Evolutionary conservation across 2,888 invertebrate species (phyloP), one percentile per base, ranked within the genome.

Genomic region (Drosophila leonis): DNA sequence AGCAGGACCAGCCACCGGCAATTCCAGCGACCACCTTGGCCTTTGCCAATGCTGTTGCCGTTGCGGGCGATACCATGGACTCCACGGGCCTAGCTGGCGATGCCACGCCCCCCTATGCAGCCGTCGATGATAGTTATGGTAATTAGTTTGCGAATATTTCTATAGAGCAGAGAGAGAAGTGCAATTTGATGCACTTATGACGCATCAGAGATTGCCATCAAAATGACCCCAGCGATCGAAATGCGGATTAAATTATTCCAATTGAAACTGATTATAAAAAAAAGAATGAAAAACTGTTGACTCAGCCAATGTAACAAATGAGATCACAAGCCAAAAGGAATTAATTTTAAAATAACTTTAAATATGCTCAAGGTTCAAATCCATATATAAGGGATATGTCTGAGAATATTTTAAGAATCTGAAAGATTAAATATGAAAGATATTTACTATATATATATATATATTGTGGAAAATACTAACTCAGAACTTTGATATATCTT

Each of bases 101-200:
- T 79, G 90, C 88, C 65, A 88, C 90, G 51, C 91, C 91, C 24
- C 91, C 91, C 10, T 91, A 91, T 76, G 91, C 90, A 18, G 91
- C 91, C 15, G 91, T 91, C 55, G 91, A 91, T 62, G 83, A 89
- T 15, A 90, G 80, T 78, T 91, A 91, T 80, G 91, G 91, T 91
- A 91, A 91, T 78, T 85, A 82, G 37, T 35, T 29, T 33, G 62
- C 49, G 13, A 54, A 55, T 44, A 27, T 37, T 39, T 39, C 20
- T 18, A 54, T 39, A 37, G 27, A 5, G n/a, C 10, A n/a, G n/a
- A 12, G 27, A n/a, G 24, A 24, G 24, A 24, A 24, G 24, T 3
- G 24, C 24, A n/a, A 1, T n/a, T 4, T 20, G n/a, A 15, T 24
- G 4, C 24, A 24, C 4, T 13, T 35, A 15, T 54, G 54, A 54